A percentile compares a stretch with the other conserved stretches of the same genome.
Conservation (phyloP, 1,140 invertebrate genomes). For the Orussus abietinus region DNA sequence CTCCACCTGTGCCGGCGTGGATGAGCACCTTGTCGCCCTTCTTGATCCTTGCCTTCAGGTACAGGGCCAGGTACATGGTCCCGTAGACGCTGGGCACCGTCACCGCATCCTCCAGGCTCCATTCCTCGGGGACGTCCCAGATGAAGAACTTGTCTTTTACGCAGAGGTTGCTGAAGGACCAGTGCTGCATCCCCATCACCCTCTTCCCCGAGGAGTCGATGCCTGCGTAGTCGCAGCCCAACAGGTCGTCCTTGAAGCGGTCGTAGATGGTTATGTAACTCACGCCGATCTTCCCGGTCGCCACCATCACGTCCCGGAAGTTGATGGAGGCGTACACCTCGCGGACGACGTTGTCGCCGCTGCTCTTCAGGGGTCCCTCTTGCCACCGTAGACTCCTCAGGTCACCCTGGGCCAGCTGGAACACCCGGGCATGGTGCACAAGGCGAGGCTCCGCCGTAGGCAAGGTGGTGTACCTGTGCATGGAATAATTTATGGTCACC, state of each 20-base stretch:
- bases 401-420: slow-evolving; percentile 77
- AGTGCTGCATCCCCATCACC: slow-evolving; percentile 66
- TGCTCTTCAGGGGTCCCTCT: slow-evolving; percentile 56
- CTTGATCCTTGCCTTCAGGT: slow-evolving; percentile 54
- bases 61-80: slow-evolving; percentile 73
- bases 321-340: slow-evolving; percentile 68
- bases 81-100: slow-evolving; percentile 83
- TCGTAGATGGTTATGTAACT: slow-evolving; percentile 59
- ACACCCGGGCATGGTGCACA: slow-evolving; percentile 70
- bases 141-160: slow-evolving; percentile 59
- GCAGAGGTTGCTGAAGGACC: slow-evolving; percentile 60
- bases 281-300: slow-evolving; percentile 66
- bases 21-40: slow-evolving; percentile 67
- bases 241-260: slow-evolving; percentile 60
- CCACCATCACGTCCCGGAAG: slow-evolving; percentile 76
- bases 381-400: slow-evolving; percentile 83
- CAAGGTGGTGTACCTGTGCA: slow-evolving; percentile 63
- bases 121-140: slow-evolving; percentile 78
- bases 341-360: slow-evolving; percentile 46
- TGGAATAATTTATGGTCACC: no score
- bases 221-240: slow-evolving; percentile 76
- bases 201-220: slow-evolving; percentile 52
- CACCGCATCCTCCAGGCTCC: slow-evolving; percentile 82
- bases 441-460: slow-evolving; percentile 43
- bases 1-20: slow-evolving; percentile 72